phyloP scores from a whole-genome alignment of 2,888 invertebrate species.

The Venusia cambrica region DNA sequence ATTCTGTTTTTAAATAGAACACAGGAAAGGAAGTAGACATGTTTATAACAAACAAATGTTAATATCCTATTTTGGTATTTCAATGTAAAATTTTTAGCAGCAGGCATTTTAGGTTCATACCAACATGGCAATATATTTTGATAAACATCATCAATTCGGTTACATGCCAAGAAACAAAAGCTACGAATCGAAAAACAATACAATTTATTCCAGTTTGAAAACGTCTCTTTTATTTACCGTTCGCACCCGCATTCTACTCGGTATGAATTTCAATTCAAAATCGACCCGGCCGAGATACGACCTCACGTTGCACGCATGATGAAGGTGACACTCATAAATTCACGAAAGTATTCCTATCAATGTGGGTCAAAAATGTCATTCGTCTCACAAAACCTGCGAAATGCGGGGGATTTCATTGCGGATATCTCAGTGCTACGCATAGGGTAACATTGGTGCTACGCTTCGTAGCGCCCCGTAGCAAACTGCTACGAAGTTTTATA shows the following conservation, averaged over 20 bases:
- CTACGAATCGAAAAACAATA: conserved; percentile 14
- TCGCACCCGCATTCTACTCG: conserved; percentile 16
- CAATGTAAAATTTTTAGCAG: too few relatives aligned
- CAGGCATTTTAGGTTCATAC: too few relatives aligned
- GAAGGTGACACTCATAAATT: conserved; percentile 9
- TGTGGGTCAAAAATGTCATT: conserved; percentile 18
- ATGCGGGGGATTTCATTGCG: conserved; percentile 33
- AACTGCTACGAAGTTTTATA: conserved; percentile 47
- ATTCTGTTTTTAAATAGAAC: too few relatives aligned
- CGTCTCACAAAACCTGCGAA: conserved; percentile 16
- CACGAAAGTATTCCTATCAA: conserved; percentile 11
- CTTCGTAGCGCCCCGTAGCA: conserved; percentile 37
- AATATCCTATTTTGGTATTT: too few relatives aligned
- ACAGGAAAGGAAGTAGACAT: too few relatives aligned
- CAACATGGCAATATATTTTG: too few relatives aligned
- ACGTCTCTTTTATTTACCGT: conserved; percentile 15
- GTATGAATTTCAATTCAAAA: conserved; percentile 23
- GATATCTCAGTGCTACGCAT: conserved; percentile 28
- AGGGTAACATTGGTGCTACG: too few relatives aligned
- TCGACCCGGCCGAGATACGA: conserved; percentile 12
- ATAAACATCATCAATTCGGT: conserved; percentile 5
- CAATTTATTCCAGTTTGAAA: conserved; percentile 19
- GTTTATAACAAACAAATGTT: too few relatives aligned
- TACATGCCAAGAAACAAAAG: conserved; percentile 15
- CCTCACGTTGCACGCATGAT: conserved; percentile 11